Evolutionary conservation across 2,888 invertebrate genomes (phyloP).

Genomic region (Oligia latruncula): DNA sequence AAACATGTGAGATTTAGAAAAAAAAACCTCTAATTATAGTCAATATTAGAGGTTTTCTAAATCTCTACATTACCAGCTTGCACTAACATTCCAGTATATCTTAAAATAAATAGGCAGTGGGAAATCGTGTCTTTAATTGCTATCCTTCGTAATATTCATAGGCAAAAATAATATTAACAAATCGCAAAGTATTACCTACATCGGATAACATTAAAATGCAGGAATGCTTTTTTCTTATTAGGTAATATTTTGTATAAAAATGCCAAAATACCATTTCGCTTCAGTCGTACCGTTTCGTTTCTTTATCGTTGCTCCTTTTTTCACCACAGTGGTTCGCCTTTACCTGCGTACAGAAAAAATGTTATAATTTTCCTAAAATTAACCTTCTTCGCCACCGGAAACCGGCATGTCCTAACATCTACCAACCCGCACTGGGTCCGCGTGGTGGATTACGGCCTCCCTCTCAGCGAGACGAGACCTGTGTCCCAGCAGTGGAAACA

Average conservation of each 20-base stretch:
- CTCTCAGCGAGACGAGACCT: background rate
- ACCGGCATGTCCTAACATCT: background rate
- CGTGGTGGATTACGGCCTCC: background rate
- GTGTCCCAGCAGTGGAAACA: background rate
- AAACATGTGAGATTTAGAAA: background rate
- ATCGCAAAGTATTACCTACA: conserved; percentile 49
- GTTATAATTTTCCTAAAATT: conserved; percentile 16
- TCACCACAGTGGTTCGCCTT: conserved; percentile 82
- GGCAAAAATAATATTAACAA: conserved; percentile 42
- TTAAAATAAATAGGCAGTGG: conserved; percentile 48
- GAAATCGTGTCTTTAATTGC: conserved; percentile 39
- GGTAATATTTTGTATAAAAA: conserved; percentile 55
- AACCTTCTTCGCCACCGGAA: conserved; percentile 28
- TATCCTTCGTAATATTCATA: conserved; percentile 30
- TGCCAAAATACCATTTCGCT: conserved; percentile 61
- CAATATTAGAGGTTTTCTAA: too few relatives aligned
- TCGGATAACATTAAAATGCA: conserved; percentile 58
- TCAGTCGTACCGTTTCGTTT: conserved; percentile 58
- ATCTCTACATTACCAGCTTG: conserved; percentile 11
- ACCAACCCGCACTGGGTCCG: background rate
- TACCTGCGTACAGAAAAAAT: conserved; percentile 73
- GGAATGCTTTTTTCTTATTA: conserved; percentile 74
- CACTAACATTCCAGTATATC: conserved; percentile 1
- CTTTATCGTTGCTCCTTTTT: conserved; percentile 37
- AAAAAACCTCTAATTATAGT: too few relatives aligned